A percentile compares a stretch with the other conserved stretches of the same genome.
Evolutionary conservation across 2,888 invertebrate species (phyloP).

Genomic region (Mongoloraphidia duomilia): DNA sequence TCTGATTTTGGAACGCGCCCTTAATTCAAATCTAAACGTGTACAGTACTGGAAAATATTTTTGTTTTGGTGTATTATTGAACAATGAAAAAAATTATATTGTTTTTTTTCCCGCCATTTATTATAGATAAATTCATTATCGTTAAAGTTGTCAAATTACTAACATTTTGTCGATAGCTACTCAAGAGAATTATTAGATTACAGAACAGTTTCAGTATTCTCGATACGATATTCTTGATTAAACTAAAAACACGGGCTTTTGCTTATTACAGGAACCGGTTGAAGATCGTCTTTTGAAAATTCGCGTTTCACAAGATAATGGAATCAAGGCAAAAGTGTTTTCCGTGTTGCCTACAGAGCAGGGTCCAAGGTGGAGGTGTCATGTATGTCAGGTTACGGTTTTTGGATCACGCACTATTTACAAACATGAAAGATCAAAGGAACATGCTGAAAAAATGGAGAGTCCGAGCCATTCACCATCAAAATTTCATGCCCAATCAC

Average conservation of each 20-base stretch:
- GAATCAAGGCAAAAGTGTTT: conserved; percentile 19
- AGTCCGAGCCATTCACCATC: conserved; percentile 26
- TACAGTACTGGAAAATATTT: too few relatives aligned
- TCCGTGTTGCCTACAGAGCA: conserved; percentile 12
- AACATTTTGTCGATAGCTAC: too few relatives aligned
- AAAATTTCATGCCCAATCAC: conserved; percentile 15
- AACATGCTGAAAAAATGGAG: conserved; percentile 29
- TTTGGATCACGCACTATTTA: conserved; percentile 27
- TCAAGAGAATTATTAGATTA: too few relatives aligned
- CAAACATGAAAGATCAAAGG: conserved; percentile 27
- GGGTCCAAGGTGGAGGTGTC: conserved; percentile 21
- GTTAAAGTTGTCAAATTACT: too few relatives aligned
- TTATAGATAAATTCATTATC: too few relatives aligned
- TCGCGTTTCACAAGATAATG: conserved; percentile 18
- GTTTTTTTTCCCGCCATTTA: too few relatives aligned
- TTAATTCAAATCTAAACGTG: too few relatives aligned
- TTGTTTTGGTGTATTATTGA: too few relatives aligned
- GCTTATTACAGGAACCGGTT: conserved; percentile 1
- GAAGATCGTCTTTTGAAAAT: conserved; percentile 2
- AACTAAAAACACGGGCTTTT: background rate
- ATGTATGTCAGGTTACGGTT: conserved; percentile 27
- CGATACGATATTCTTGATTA: too few relatives aligned
- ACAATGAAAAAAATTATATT: too few relatives aligned
- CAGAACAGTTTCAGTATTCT: too few relatives aligned
- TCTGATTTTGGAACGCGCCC: too few relatives aligned